Percentiles rank a stretch among this genome's conserved stretches.
These are phyloP conservation scores for Incurvaria masculella DNA, from an alignment of 2,888 invertebrate species.

Conservation along the genomic window DNA sequence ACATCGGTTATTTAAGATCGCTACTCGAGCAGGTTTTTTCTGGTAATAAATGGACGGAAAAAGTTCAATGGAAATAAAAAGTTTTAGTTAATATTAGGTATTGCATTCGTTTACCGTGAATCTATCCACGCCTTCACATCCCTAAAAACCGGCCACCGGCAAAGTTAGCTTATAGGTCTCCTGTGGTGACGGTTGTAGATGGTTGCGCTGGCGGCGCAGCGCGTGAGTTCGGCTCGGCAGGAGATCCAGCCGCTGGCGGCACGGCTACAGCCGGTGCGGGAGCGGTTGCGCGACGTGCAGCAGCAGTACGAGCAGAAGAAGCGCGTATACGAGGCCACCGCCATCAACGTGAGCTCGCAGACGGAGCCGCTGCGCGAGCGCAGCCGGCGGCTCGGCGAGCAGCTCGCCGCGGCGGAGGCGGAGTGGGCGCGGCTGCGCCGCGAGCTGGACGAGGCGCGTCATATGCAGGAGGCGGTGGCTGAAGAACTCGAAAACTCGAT, in stretches of 20 bases:
- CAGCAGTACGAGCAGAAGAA: constrained; percentile 69
- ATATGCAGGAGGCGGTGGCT: constrained; percentile 51
- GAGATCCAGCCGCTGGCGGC: constrained; percentile 48
- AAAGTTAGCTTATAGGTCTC: no score
- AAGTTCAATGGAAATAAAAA: no score
- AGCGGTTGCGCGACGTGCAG: constrained; percentile 61
- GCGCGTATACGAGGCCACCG: constrained; percentile 62
- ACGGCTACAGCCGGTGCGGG: constrained; percentile 61
- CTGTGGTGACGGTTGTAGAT: no score
- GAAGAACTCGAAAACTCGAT: constrained; percentile 50
- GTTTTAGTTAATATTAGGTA: no score
- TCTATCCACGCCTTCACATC: no score
- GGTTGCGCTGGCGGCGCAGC: constrained; percentile 61
- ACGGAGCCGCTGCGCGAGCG: constrained; percentile 54
- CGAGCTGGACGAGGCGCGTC: constrained; percentile 54
- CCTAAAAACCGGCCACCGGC: no score
- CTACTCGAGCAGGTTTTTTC: no score
- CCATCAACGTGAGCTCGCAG: constrained; percentile 52
- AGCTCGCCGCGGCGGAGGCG: constrained; percentile 48
- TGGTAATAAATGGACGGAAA: no score
- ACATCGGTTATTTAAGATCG: no score
- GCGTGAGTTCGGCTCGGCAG: constrained; percentile 43
- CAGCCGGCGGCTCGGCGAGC: constrained; percentile 51
- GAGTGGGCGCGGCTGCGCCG: constrained; percentile 54
- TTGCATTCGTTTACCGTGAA: no score